phyloP scores from a whole-genome alignment of 2,797 vertebrate species.

The Darevskia mixta region DNA sequence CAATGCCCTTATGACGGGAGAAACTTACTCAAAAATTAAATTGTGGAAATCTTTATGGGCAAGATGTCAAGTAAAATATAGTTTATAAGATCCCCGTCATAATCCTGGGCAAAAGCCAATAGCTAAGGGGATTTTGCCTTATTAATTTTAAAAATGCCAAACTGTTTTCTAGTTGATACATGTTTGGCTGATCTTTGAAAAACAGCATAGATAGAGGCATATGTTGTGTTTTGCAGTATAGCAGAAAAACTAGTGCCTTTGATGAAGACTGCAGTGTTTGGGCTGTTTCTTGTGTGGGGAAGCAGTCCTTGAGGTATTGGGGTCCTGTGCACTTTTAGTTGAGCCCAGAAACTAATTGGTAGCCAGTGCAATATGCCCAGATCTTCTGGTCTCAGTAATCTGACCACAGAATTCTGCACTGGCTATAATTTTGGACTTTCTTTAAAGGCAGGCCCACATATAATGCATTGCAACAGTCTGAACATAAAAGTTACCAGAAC shows the following conservation, averaged over 20 bases:
- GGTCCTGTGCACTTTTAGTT: no score
- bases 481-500: no score
- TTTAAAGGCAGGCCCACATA: no score
- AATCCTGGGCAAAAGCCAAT: conserved; percentile 42
- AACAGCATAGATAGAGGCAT: neutral
- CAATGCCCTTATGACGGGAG: conserved; percentile 34
- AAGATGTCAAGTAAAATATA: conserved; percentile 37
- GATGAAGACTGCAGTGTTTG: no score
- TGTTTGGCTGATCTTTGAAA: conserved; percentile 47
- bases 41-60: conserved; percentile 40
- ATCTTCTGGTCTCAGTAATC: no score
- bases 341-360: no score
- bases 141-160: conserved; percentile 42
- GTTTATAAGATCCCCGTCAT: conserved; percentile 50
- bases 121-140: conserved; percentile 49
- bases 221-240: neutral
- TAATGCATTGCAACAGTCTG: no score
- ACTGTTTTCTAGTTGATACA: conserved; percentile 48
- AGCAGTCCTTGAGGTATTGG: no score
- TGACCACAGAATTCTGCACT: no score
- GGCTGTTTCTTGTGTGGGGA: no score
- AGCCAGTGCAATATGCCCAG: no score
- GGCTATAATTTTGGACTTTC: no score
- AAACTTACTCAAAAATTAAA: conserved; percentile 41
- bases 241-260: neutral